Evolutionary conservation across 2,888 invertebrate species (phyloP), one percentile per base, ranked within the genome.

Genomic region (Drosophila ochracea): DNA sequence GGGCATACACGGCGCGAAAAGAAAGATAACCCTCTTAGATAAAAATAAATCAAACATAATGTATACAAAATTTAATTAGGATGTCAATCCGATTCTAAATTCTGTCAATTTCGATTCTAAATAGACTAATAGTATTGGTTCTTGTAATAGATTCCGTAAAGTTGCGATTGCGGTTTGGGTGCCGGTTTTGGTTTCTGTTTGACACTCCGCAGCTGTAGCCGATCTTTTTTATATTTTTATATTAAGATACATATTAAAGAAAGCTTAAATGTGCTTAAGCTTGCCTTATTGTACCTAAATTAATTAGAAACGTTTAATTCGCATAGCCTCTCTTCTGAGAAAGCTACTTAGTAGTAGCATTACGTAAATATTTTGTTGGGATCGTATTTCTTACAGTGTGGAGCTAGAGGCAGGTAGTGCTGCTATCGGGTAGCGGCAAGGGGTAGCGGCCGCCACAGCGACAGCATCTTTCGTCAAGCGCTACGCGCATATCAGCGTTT

Each of bases 401-500:
- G 33, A 33, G 33, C 33, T 33, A 31, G 33, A 3, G 53, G 21
- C 33, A 21, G 33, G 33, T 54, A 54, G 21, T 30, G 49, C 21
- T 16, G 21, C 9, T 6, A 19, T 9, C 31, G 21, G 50, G n/a
- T 1, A 37, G 64, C 0, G 25, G 47, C 21, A 16, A 4, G 31
- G 16, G 25, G 31, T n/a, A 49, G 63, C 52, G 80, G 67, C 52
- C 64, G 30, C 21, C 16, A 9, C 47, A 25, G 47, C 47, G 47
- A 28, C 19, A 35, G 84, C 84, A 83, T 80, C 87, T 86, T 89
- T 88, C 83, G 83, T 89, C 89, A 88, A 80, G 68, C 59, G 62
- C 72, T 79, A 53, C 68, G 70, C 86, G 75, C 67, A 67, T 58
- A 69, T 73, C 55, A 62, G 47, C 58, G 50, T 73, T 35, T 66